A percentile compares a stretch with the other conserved stretches of the same genome.
phyloP scores from a whole-genome alignment of 1,140 invertebrate genomes.

The Macrobrachium nipponense region DNA sequence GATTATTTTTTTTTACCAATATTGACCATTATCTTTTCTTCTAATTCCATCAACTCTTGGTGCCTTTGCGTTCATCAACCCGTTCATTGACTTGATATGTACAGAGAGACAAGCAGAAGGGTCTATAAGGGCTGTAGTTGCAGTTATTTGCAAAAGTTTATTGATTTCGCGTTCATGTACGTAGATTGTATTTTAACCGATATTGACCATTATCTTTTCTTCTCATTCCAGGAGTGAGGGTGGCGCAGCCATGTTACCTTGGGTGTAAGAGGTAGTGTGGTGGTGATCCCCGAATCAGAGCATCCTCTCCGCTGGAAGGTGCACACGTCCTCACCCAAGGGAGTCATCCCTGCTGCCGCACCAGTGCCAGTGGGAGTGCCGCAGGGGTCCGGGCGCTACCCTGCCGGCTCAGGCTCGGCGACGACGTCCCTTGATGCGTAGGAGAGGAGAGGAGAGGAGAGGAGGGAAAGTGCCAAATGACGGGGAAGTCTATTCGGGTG shows the following conservation, averaged over 20 bases:
- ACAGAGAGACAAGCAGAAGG: too few relatives aligned
- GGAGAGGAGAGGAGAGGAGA: background rate
- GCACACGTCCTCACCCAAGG: background rate
- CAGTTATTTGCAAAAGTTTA: too few relatives aligned
- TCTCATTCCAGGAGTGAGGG: slow-evolving; percentile 34
- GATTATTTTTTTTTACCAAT: too few relatives aligned
- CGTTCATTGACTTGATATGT: too few relatives aligned
- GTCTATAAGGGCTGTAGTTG: too few relatives aligned
- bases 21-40: too few relatives aligned
- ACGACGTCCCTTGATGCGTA: background rate
- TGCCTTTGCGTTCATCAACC: too few relatives aligned
- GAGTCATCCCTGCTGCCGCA: background rate
- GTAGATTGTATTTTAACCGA: too few relatives aligned
- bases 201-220: background rate
- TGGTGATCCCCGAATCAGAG: background rate
- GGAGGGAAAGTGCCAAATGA: background rate
- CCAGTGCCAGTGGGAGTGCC: slow-evolving; percentile 1
- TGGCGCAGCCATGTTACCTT: slow-evolving; percentile 20
- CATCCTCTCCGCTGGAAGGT: background rate
- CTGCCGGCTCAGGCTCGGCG: slow-evolving; percentile 1
- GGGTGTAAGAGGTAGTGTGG: slow-evolving; percentile 34
- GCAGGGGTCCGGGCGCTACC: slow-evolving; percentile 15
- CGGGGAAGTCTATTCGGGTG: too few relatives aligned
- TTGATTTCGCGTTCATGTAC: too few relatives aligned
- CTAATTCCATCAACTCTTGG: too few relatives aligned